phyloP scores from a whole-genome alignment of 2,113 vertebrate species.

The Pteropus alecto region DNA sequence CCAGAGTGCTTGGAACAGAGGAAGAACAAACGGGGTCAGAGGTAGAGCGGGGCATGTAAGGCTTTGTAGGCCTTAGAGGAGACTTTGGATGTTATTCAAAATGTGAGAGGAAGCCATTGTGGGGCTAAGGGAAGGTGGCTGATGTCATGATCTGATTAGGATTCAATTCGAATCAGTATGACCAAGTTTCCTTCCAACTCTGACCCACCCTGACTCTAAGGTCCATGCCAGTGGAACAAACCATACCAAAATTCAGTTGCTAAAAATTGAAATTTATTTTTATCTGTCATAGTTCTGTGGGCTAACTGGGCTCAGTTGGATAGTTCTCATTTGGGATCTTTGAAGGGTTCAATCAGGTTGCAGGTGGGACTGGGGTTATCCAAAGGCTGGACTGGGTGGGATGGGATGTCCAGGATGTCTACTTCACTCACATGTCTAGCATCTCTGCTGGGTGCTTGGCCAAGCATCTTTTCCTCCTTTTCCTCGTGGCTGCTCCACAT shows the following conservation, averaged over 20 bases:
- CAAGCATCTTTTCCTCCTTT: not conserved
- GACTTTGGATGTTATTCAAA: not conserved
- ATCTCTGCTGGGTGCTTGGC: not conserved
- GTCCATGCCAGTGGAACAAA: not conserved
- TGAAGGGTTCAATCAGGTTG: not conserved
- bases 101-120: not conserved
- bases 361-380: not conserved
- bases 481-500: not conserved
- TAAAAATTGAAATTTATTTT: not conserved
- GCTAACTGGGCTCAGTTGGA: not conserved
- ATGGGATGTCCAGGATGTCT: not conserved
- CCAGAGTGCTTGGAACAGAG: not conserved
- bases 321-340: not conserved
- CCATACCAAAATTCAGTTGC: not conserved
- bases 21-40: not conserved
- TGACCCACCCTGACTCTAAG: not conserved
- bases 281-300: not conserved
- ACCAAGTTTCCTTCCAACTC: not conserved
- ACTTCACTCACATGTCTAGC: not conserved
- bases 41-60: not conserved
- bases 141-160: not conserved
- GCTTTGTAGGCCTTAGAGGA: not conserved
- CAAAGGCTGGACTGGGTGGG: not conserved
- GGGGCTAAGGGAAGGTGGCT: not conserved
- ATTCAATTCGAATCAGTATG: not conserved